A percentile compares a stretch with the other conserved stretches of the same genome.
Conservation (phyloP, 1,140 invertebrate genomes). For the Habropoda laboriosa region DNA sequence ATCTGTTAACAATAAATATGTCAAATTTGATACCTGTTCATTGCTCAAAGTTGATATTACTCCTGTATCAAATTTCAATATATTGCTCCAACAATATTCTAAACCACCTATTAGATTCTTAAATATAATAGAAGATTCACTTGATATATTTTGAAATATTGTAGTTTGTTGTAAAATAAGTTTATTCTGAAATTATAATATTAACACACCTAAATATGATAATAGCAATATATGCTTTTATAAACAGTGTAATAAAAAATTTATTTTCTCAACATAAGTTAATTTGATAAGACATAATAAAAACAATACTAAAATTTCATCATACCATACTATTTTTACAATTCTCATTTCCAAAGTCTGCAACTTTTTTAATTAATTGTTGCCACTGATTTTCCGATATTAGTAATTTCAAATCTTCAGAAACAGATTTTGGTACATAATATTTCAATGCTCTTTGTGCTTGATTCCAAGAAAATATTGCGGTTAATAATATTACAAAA, state of each 20-base stretch:
- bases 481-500: slow-evolving; percentile 52
- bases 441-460: slow-evolving; percentile 59
- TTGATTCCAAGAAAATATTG: slow-evolving; percentile 60
- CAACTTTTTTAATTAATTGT: slow-evolving; percentile 59
- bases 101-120: slow-evolving; percentile 56
- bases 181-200: slow-evolving; percentile 68
- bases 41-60: slow-evolving; percentile 55
- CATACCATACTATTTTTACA: slow-evolving; percentile 65
- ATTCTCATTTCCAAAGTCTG: slow-evolving; percentile 49
- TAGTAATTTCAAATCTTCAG: slow-evolving; percentile 43
- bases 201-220: slow-evolving; percentile 26
- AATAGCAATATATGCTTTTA: neutral
- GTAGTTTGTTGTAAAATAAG: slow-evolving; percentile 64
- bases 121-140: slow-evolving; percentile 46
- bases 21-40: slow-evolving; percentile 62
- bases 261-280: neutral
- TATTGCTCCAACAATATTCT: slow-evolving; percentile 57
- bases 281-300: neutral
- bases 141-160: slow-evolving; percentile 15
- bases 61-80: slow-evolving; percentile 58
- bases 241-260: neutral
- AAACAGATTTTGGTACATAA: slow-evolving; percentile 53
- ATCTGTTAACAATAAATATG: slow-evolving; percentile 51
- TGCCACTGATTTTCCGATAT: slow-evolving; percentile 60
- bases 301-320: slow-evolving; percentile 30